These are phyloP conservation scores for Burhinus oedicnemus DNA, from an alignment of 2,113 vertebrate species.

Conservation along the genomic window DNA sequence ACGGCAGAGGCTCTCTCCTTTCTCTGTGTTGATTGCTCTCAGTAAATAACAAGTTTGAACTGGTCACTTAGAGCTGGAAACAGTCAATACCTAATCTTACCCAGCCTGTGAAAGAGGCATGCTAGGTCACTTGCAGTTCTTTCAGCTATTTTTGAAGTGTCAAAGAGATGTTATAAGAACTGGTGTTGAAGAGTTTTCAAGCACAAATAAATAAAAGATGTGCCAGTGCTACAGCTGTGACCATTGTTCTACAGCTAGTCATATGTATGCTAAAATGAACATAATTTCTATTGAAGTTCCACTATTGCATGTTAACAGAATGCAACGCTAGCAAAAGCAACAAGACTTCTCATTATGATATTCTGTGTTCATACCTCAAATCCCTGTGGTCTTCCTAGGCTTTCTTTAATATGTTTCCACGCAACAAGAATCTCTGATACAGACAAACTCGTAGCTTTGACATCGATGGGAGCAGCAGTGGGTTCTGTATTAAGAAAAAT, in stretches of 20 bases:
- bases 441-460: slow-evolving; percentile 87
- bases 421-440: slow-evolving; percentile 90
- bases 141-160: not conserved
- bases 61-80: slow-evolving; percentile 5
- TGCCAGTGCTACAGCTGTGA: not conserved
- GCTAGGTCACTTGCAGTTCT: slow-evolving; percentile 20
- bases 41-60: slow-evolving; percentile 37
- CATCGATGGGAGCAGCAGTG: slow-evolving; percentile 86
- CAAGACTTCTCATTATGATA: slow-evolving; percentile 40
- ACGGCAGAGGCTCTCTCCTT: not conserved
- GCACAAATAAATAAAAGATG: slow-evolving; percentile 34
- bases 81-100: slow-evolving; percentile 51
- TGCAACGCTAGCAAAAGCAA: not conserved
- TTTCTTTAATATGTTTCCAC: slow-evolving; percentile 89
- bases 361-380: slow-evolving; percentile 87
- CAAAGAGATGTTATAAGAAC: not conserved
- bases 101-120: not conserved
- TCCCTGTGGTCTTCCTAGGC: slow-evolving; percentile 89
- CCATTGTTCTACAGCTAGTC: not conserved
- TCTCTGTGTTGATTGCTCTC: not conserved
- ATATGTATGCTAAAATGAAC: not conserved
- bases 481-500: slow-evolving; percentile 85
- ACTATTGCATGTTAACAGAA: slow-evolving; percentile 7
- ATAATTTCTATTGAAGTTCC: slow-evolving; percentile 29
- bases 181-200: not conserved